Base-by-base conservation (phyloP, 1,140 invertebrate species). In the Drosophila equinoxialis region DNA sequence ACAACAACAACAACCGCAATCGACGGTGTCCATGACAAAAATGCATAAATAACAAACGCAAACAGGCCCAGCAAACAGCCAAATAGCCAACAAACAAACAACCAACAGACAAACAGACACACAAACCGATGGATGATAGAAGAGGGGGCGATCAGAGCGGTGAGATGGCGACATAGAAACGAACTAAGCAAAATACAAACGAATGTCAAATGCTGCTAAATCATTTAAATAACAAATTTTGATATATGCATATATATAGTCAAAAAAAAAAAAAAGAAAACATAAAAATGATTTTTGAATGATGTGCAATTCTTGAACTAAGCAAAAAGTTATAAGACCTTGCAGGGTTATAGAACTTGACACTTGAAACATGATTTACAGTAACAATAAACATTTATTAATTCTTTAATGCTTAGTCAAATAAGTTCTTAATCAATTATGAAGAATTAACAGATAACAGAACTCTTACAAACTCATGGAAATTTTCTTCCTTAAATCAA, bases 11-110 rank as follows among this genome's bases (percentile, higher is more conserved):
- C 58, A 68, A 69, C 63, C 66, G 51, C 63, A 60, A 63, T 61
- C 63, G 70, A 37, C 35, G 41, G 72, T 74, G 83, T 87, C 79
- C 84, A 79, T 87, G 83, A 70, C 76, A 83, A 89, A 79, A 87
- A 86, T 87, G 79, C 84, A 87, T 87, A 83, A 83, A 79, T 79
- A 79, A 79, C 71, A 73, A 86, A 79, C 45, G 78, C 81, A 81
- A 83, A 72, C 75, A 77, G 62, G 45, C 45, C 45, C 45, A 51
- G 17, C 45, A 51, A 51, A 51, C 45, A 51, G 45, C 17, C 45
- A 51, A 51, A 51, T 51, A 51, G 45, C 45, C 45, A 67, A 37
- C 65, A 69, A 76, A 76, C 65, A 58, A 59, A 62, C 72, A 69
- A 17, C 2, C 63, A 42, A 74, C 48, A 57, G 69, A 30, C 48